Conservation (phyloP, 2,113 vertebrate species). For the Cacatua alba region DNA sequence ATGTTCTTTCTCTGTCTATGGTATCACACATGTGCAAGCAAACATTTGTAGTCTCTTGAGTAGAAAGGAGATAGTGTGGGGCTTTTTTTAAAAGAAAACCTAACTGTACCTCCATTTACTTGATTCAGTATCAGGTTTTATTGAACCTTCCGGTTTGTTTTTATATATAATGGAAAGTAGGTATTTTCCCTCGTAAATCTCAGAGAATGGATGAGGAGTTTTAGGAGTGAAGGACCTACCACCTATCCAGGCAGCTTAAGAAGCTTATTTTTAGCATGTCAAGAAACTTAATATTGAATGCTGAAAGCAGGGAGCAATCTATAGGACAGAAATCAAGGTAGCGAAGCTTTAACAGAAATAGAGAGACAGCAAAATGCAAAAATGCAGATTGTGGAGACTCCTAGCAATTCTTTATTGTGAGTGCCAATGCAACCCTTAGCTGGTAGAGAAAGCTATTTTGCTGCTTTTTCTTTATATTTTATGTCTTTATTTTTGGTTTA, state of each 20-base stretch:
- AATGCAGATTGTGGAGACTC: background rate
- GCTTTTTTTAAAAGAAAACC: background rate
- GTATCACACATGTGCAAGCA: background rate
- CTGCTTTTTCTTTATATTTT: background rate
- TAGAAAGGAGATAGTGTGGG: background rate
- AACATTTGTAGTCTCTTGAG: background rate
- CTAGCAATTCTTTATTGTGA: background rate
- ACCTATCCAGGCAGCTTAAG: background rate
- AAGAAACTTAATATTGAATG: background rate
- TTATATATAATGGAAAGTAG: background rate
- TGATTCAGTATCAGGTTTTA: background rate
- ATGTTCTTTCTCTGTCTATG: background rate
- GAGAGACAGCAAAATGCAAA: background rate
- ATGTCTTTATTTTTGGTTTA: background rate
- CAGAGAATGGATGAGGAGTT: background rate
- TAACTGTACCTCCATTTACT: background rate
- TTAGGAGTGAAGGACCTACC: background rate
- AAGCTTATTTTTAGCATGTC: background rate
- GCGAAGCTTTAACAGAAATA: background rate
- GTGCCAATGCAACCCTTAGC: background rate
- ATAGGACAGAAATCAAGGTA: background rate
- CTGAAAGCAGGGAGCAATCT: background rate
- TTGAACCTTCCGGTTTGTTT: background rate
- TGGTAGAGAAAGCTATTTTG: background rate
- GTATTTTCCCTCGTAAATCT: background rate